Conservation (phyloP, 2,113 vertebrate species). For the Oreochromis tanganicae region DNA sequence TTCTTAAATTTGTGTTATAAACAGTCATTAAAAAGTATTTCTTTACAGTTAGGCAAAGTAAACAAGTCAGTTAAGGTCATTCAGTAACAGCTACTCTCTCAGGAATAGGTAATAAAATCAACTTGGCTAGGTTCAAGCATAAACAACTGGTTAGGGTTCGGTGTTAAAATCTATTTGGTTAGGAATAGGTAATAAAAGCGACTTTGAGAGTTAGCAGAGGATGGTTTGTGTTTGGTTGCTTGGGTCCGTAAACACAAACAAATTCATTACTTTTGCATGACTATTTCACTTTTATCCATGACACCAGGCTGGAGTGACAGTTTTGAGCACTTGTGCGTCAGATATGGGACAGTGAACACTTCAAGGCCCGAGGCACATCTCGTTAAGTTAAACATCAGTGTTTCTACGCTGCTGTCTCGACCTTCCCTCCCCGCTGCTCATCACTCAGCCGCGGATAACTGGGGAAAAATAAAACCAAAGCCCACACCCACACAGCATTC, state of each 20-base stretch:
- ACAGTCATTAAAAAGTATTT: background rate
- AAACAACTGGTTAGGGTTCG: background rate
- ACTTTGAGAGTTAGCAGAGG: background rate
- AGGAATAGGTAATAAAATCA: background rate
- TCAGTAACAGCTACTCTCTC: background rate
- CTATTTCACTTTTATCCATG: background rate
- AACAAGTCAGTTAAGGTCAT: background rate
- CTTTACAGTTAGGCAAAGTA: background rate
- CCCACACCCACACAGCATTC: background rate
- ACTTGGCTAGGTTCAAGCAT: background rate
- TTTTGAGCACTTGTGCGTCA: background rate
- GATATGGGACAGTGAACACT: background rate
- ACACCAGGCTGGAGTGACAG: background rate
- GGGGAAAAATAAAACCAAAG: conserved; percentile 23
- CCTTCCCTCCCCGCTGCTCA: background rate
- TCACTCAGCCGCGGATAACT: conserved; percentile 30
- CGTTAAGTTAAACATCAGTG: conserved; percentile 12
- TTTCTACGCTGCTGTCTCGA: background rate
- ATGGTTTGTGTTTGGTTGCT: background rate
- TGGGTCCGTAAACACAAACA: rapidly evolving
- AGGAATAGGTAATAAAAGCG: background rate
- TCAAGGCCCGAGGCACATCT: background rate
- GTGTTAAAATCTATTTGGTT: background rate
- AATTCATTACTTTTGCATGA: background rate
- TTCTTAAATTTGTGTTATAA: background rate